A percentile compares a stretch with the other conserved stretches of the same genome.
Evolutionary conservation across 1,140 invertebrate species (phyloP).

Genomic region (Maconellicoccus hirsutus): DNA sequence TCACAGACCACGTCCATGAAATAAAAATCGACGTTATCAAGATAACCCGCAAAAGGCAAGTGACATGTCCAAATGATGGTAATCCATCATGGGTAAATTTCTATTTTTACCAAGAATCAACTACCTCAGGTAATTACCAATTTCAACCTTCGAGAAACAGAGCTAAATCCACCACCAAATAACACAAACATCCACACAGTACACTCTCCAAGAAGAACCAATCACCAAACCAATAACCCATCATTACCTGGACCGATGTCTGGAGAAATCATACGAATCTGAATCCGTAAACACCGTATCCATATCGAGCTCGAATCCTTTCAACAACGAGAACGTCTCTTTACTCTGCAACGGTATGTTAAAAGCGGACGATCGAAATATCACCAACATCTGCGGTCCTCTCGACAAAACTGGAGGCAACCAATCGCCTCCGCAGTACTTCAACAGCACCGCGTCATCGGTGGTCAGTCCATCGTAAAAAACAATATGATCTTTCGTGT

Average conservation of each 20-base stretch:
- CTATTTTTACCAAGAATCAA: too few species aligned
- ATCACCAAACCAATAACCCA: background rate
- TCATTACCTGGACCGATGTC: conserved; percentile 40
- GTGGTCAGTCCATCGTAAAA: conserved; percentile 70
- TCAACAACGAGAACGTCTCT: conserved; percentile 29
- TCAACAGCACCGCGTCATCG: conserved; percentile 66
- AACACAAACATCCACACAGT: too few species aligned
- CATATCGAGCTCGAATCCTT: conserved; percentile 58
- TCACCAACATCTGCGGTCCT: conserved; percentile 70
- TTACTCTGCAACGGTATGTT: conserved; percentile 29
- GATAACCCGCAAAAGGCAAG: too few species aligned
- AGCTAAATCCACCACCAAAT: too few species aligned
- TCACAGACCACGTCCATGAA: too few species aligned
- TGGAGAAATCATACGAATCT: conserved; percentile 56
- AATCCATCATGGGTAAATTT: too few species aligned
- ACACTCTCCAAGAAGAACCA: too few species aligned
- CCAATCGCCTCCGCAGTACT: conserved; percentile 76
- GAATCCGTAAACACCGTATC: conserved; percentile 78
- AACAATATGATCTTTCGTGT: conserved; percentile 65
- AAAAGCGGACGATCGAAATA: conserved; percentile 43
- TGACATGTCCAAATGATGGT: too few species aligned
- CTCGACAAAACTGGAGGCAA: conserved; percentile 58
- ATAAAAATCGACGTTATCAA: too few species aligned
- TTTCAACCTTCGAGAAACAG: too few species aligned
- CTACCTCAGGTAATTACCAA: too few species aligned